phyloP scores from a whole-genome alignment of 2,888 invertebrate species.

The Eudasyphora cyanicolor region DNA sequence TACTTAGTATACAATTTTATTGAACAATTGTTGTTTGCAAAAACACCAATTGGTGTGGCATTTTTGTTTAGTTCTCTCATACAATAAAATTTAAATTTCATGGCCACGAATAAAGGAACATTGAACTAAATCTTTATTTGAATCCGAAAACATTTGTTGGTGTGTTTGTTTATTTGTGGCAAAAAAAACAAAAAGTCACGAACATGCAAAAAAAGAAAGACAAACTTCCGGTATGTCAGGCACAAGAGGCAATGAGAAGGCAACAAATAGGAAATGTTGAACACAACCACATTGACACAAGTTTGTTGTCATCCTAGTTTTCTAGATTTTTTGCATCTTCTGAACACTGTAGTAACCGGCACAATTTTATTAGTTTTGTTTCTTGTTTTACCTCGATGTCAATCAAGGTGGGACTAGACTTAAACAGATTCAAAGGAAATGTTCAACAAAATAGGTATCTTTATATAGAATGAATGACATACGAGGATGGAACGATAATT shows the following conservation, averaged over 20 bases:
- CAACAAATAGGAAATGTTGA: neutral
- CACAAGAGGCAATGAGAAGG: slow-evolving; percentile 18
- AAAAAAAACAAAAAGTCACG: slow-evolving; percentile 1
- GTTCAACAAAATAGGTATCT: neutral
- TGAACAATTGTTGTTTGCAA: no score
- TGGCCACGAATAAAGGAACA: slow-evolving; percentile 9
- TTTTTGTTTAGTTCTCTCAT: neutral
- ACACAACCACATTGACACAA: neutral
- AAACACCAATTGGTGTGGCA: neutral
- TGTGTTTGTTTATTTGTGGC: neutral
- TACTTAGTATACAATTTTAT: no score
- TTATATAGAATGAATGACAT: neutral
- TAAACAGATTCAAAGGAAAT: neutral
- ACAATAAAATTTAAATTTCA: slow-evolving; percentile 32
- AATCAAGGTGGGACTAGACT: slow-evolving; percentile 48
- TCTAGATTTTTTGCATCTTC: no score
- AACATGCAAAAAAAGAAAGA: neutral
- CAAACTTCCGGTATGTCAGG: slow-evolving; percentile 47
- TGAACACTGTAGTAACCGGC: slow-evolving; percentile 31
- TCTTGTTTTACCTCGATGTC: neutral
- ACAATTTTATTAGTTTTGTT: neutral
- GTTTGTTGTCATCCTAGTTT: slow-evolving; percentile 44
- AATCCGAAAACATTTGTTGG: neutral
- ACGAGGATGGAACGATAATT: neutral
- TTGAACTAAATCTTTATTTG: slow-evolving; percentile 14